A percentile compares a stretch with the other conserved stretches of the same genome.
Conservation (phyloP, 2,113 vertebrate species). For the Entelurus aequoreus region DNA sequence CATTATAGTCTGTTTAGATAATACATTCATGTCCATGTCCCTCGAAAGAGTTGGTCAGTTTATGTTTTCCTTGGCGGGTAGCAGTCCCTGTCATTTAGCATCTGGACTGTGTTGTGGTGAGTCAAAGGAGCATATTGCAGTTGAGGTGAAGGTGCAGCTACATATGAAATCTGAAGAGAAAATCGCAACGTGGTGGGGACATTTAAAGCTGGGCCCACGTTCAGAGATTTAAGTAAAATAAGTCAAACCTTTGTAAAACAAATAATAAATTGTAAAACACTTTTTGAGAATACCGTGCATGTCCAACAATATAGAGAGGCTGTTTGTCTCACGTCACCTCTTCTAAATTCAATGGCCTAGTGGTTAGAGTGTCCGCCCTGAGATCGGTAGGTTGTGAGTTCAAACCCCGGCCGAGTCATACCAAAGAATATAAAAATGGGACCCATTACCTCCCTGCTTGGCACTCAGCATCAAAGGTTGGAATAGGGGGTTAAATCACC, state of each 20-base stretch:
- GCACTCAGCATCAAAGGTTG: too few species aligned
- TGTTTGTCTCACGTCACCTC: slow-evolving; percentile 8
- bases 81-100: slow-evolving; percentile 21
- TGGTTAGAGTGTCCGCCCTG: too few species aligned
- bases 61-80: slow-evolving; percentile 34
- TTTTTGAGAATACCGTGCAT: slow-evolving; percentile 37
- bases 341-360: slow-evolving; percentile 13
- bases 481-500: too few species aligned
- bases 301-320: slow-evolving; percentile 35
- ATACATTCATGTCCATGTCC: slow-evolving; percentile 63
- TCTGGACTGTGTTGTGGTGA: slow-evolving; percentile 46
- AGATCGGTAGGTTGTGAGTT: too few species aligned
- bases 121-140: slow-evolving; percentile 39
- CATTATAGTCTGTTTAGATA: slow-evolving; percentile 56
- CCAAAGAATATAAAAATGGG: too few species aligned
- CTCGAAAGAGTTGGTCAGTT: slow-evolving; percentile 31
- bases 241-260: slow-evolving; percentile 50
- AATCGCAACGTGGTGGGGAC: slow-evolving; percentile 42
- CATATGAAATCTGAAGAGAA: slow-evolving; percentile 44
- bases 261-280: not conserved
- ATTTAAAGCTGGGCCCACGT: slow-evolving; percentile 39
- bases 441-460: too few species aligned
- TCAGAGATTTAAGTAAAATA: slow-evolving; percentile 44
- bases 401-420: too few species aligned
- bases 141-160: slow-evolving; percentile 43